phyloP scores from a whole-genome alignment of 2,113 vertebrate genomes.

The Aegithalos caudatus region DNA sequence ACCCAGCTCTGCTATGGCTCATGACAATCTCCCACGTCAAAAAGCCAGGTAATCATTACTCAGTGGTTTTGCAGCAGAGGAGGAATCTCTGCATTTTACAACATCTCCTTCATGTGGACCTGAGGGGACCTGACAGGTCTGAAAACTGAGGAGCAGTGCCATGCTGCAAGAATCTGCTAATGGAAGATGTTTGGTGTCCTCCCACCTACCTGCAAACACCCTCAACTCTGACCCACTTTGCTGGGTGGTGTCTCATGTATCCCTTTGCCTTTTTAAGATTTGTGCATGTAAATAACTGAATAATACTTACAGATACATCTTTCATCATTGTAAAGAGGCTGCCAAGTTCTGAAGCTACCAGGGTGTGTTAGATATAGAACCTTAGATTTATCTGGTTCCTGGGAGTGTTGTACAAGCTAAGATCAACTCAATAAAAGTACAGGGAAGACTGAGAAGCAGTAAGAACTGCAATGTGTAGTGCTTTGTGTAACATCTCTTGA shows the following conservation, averaged over 20 bases:
- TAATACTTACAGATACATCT: not conserved
- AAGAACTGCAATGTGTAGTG: not conserved
- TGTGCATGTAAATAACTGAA: not conserved
- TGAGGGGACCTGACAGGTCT: not conserved
- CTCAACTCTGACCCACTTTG: not conserved
- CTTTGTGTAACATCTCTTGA: not conserved
- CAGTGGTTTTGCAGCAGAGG: not conserved
- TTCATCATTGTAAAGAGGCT: not conserved
- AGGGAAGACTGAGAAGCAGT: not conserved
- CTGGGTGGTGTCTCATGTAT: not conserved
- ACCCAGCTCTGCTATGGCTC: not conserved
- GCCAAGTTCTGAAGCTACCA: not conserved
- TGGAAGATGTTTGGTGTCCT: not conserved
- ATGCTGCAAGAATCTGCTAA: not conserved
- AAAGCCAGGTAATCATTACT: not conserved
- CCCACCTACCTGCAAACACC: not conserved
- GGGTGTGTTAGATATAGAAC: not conserved
- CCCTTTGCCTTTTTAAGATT: not conserved
- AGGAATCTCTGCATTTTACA: not conserved
- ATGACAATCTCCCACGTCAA: not conserved
- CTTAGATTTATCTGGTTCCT: not conserved
- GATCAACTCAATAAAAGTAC: not conserved
- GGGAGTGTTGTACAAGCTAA: not conserved
- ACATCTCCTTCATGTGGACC: not conserved
- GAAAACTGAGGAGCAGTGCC: not conserved